Conservation (phyloP, 2,888 invertebrate genomes). For the Myopa tessellatipennis region DNA sequence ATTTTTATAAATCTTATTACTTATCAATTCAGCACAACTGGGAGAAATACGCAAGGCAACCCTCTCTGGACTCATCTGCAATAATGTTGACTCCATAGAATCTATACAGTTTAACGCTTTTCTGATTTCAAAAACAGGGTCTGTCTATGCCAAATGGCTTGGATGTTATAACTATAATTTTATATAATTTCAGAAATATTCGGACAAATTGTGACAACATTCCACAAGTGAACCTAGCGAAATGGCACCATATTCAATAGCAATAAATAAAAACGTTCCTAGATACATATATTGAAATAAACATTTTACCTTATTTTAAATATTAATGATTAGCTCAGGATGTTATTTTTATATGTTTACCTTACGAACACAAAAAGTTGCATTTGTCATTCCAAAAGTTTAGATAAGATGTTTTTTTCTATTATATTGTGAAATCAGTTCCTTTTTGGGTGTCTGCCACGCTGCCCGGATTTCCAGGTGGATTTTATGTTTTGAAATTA, state of each 20-base stretch:
- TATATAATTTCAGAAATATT: slow-evolving; percentile 51
- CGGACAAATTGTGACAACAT: slow-evolving; percentile 54
- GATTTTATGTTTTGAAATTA: too few relatives aligned
- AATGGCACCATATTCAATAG: slow-evolving; percentile 56
- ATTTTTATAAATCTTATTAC: background rate
- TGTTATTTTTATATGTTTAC: too few relatives aligned
- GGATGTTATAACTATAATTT: background rate
- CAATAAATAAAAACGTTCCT: background rate
- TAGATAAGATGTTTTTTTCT: too few relatives aligned
- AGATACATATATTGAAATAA: background rate
- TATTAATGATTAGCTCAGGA: background rate
- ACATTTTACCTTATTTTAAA: background rate
- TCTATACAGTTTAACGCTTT: slow-evolving; percentile 72
- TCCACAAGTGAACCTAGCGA: slow-evolving; percentile 55
- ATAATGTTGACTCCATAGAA: slow-evolving; percentile 75
- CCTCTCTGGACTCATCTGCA: slow-evolving; percentile 81
- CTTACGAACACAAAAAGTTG: too few relatives aligned
- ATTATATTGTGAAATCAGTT: too few relatives aligned
- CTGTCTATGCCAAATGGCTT: slow-evolving; percentile 34
- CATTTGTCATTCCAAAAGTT: too few relatives aligned
- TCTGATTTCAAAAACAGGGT: slow-evolving; percentile 55
- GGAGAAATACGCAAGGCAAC: slow-evolving; percentile 79
- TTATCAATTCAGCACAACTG: slow-evolving; percentile 72
- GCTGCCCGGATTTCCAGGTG: too few relatives aligned
- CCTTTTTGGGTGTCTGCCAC: too few relatives aligned